Evolutionary conservation across 2,888 invertebrate species (phyloP).

Genomic region (Leptinotarsa haldemani): DNA sequence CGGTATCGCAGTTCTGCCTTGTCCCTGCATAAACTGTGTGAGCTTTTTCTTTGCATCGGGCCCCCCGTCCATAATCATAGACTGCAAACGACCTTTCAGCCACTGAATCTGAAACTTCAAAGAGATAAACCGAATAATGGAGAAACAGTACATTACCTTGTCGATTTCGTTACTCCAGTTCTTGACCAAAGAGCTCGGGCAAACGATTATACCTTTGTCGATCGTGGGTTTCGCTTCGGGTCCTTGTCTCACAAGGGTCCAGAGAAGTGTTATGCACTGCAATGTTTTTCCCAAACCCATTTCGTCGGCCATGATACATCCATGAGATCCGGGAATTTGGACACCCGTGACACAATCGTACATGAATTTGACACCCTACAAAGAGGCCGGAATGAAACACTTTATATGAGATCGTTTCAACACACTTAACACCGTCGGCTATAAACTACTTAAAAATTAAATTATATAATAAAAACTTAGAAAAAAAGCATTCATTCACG

Average conservation of each 20-base stretch:
- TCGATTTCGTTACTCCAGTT: constrained; percentile 99
- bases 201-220: constrained; percentile 93
- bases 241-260: constrained; percentile 94
- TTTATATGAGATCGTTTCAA: no score
- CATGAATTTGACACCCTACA: constrained; percentile 95
- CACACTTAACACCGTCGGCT: no score
- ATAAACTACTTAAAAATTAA: no score
- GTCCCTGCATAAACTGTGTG: constrained; percentile 85
- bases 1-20: constrained; percentile 84
- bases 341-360: constrained; percentile 97
- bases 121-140: background rate
- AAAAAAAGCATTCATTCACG: no score
- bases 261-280: constrained; percentile 95
- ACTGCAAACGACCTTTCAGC: constrained; percentile 85
- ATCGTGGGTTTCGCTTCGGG: constrained; percentile 91
- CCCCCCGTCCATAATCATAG: constrained; percentile 88
- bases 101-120: constrained; percentile 69
- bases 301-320: constrained; percentile 99
- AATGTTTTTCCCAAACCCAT: constrained; percentile 99
- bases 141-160: constrained; percentile 68
- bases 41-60: constrained; percentile 84
- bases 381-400: constrained; percentile 22
- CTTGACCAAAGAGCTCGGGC: constrained; percentile 97
- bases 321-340: constrained; percentile 86
- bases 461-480: no score